Base-by-base conservation (phyloP, 2,113 vertebrate species). In the Apteryx owenii region DNA sequence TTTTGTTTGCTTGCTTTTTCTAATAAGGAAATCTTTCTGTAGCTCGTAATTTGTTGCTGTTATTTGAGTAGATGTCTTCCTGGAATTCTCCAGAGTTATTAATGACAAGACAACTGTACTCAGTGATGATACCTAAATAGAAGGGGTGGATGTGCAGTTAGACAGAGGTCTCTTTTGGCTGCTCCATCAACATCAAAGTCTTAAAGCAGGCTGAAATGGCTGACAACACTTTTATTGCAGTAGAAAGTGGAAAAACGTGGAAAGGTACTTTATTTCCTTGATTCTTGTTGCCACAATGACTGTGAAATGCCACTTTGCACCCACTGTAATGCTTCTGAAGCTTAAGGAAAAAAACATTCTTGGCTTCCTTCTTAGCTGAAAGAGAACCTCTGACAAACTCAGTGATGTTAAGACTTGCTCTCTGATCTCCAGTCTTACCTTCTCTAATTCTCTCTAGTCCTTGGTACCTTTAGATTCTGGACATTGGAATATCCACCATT, bases 1-100 rank as follows among this genome's bases (percentile, higher is more conserved):
- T 79, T 95, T 88, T 93, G 79, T 68, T 95, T 95, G 83, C 87
- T 96, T 95, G 79, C 60, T n/a, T 92, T 96, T 90, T 86, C 65
- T 88, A 88, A 89, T 68, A 48, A 12, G 20, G 65, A 91, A 91
- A 68, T 76, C 36, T 94, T 91, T 69, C 46, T 17, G 10, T 71
- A 83, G 46, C 69, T 93, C 66, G 5, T 71, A 60, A 90, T 90
- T 91, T 81, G 65, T 53, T 83, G 85, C 25, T 78, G 46, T 50
- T 93, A 75, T 94, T 95, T 91, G 82, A 93, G 72, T 79, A 88
- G n/a, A 65, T 85, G 76, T 69, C 85, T 94, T 91, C 76, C 82
- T 76, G 85, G 85, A 96, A 93, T 90, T 97, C 82, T 90, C 54
- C 69, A 83, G 75, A 61, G 64, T 90, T 95, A 81, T 77, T 80